Base-by-base conservation (phyloP, 1,140 invertebrate genomes). In the Hydropsyche tenuis region DNA sequence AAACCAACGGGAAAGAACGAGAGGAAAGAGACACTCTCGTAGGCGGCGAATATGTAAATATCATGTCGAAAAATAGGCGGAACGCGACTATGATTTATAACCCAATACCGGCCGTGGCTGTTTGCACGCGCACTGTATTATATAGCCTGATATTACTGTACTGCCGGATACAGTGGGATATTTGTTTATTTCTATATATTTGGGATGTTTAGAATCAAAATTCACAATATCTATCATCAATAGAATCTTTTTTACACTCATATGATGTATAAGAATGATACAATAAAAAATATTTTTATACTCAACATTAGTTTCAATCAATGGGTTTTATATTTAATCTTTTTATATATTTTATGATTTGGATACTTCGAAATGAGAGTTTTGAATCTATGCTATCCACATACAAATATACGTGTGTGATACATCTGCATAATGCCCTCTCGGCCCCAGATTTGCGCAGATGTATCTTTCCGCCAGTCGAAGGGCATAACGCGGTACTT, bases 51-150 rank as follows among this genome's bases (percentile, higher is more conserved):
- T 53, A 53, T 53, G 48, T 53, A 53, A 53, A 53, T 53, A 53
- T 53, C 48, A 16, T 18, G 48, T 53, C 48, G 48, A 53, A 53
- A 53, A 53, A 53, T 53, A 53, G 48, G 48, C 48, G 48, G n/a
- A 18, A 11, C 48, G 48, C 48, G 48, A 53, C 48, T 53, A 53
- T 53, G 48, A 53, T 53, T 53, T 53, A 53, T 53, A 53, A 20
- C 48, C 20, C 48, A 53, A 53, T 53, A 53, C 48, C 48, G 48
- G 48, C 16, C 48, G 48, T 16, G 16, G 48, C 48, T 53, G 48
- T 53, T 53, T 53, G 48, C 48, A 53, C 20, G 20, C 48, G 30
- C 9, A 4, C 30, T 4, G 30, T 9, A 4, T 37, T 9, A 20
- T 20, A 53, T 53, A 53, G 9, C 48, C n/a, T 14, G 48, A 16